Conservation (phyloP, 2,113 vertebrate species). For the Mastomys natalensis region DNA sequence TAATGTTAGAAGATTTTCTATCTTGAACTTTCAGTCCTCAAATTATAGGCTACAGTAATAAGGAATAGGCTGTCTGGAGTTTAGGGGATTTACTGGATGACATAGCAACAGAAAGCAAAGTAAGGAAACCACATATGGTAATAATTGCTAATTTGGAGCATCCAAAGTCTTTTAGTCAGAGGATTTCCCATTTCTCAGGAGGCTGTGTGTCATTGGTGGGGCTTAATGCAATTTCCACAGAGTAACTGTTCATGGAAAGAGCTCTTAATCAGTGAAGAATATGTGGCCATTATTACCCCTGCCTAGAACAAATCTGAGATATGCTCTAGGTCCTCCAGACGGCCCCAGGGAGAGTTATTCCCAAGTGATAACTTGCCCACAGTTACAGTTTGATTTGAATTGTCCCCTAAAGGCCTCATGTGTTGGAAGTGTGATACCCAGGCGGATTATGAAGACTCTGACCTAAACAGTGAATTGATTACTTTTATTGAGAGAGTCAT, state of each 20-base stretch:
- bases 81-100: background rate
- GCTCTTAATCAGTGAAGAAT: background rate
- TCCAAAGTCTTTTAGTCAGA: background rate
- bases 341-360: background rate
- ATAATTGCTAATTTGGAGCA: background rate
- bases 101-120: background rate
- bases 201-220: background rate
- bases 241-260: background rate
- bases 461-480: background rate
- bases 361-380: background rate
- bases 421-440: background rate
- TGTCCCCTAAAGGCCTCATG: background rate
- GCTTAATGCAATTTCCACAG: background rate
- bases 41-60: no score
- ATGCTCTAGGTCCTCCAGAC: background rate
- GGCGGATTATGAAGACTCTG: background rate
- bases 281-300: background rate
- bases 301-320: background rate
- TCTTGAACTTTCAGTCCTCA: background rate
- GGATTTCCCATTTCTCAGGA: background rate
- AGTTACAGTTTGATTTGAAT: no score
- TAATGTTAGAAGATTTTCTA: no score
- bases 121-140: background rate
- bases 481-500: background rate
- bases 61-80: background rate